Evolutionary conservation across 2,797 vertebrate species (phyloP), one percentile per base, ranked within the genome.

Genomic region (Babyrousa celebensis): DNA sequence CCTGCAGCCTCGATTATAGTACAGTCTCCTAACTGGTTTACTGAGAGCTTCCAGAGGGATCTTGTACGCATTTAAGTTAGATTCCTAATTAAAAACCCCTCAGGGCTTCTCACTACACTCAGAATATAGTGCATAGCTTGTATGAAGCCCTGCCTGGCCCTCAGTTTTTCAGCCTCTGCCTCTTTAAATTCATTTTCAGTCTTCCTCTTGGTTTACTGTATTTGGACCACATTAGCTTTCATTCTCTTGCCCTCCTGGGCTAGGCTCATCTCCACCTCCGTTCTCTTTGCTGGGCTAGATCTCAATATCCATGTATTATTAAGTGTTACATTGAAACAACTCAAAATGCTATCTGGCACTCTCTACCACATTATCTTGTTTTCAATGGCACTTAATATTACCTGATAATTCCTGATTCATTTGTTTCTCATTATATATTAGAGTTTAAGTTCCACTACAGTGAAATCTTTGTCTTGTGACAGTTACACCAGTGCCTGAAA

Each of bases 361-460:
- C 62, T 88, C 6, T 52, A 91, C 36, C 17, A 83, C 14, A 65
- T 23, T 84, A 10, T 72, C 36, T 83, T 82, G 12, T 68, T 87
- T 94, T 65, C 60, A 72, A 29, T 9, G 74, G 14, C 5, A 56
- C 48, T 92, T 94, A 91, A 21, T 16, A 43, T 20, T 48, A 40
- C 56, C 29, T 84, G 25, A 16, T 71, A 36, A 56, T 40, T 75
- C 65, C 40, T 84, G 75, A 6, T 65, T 63, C 79, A 4, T 63
- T 63, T 91, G 11, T 67, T 88, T 85, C 16, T 92, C 17, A 62
- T 15, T 72, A 11, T n/a, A 25, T n/a, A 75, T 70, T 88, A 80
- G 27, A 84, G 82, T 87, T 79, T 27, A 88, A 91, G 60, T 93
- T 95, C n/a, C 56, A 21, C 54, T 18, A 92, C 14, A 63, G 52